Percentiles rank a stretch among this genome's conserved stretches.
phyloP scores from a whole-genome alignment of 1,140 invertebrate genomes.

The Elymnias hypermnestra region DNA sequence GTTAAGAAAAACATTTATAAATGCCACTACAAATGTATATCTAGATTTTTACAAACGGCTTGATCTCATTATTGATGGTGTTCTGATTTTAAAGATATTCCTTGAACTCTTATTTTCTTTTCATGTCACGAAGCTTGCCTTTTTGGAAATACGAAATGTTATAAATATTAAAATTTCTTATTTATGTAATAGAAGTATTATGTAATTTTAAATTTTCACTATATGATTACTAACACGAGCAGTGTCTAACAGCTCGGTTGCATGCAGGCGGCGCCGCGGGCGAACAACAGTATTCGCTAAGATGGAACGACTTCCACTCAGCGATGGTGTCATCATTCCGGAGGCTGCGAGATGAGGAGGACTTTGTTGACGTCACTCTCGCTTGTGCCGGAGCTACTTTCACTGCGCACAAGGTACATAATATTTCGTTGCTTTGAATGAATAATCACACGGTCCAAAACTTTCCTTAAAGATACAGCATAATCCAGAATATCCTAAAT shows the following conservation, averaged over 20 bases:
- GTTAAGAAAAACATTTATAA: too few species aligned
- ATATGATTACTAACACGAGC: too few species aligned
- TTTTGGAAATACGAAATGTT: too few species aligned
- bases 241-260: conserved; percentile 23
- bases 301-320: conserved; percentile 95
- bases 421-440: neutral
- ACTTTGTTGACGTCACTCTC: conserved; percentile 94
- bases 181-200: neutral
- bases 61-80: too few species aligned
- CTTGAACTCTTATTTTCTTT: too few species aligned
- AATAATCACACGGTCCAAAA: neutral
- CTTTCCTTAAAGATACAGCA: too few species aligned
- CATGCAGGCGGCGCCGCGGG: conserved; percentile 61
- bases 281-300: conserved; percentile 93
- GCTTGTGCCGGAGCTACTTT: conserved; percentile 93
- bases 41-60: too few species aligned
- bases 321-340: conserved; percentile 92
- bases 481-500: too few species aligned
- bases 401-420: conserved; percentile 88
- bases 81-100: too few species aligned
- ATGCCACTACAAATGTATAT: too few species aligned
- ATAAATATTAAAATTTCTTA: too few species aligned
- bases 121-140: too few species aligned
- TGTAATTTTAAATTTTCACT: neutral
- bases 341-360: conserved; percentile 88